Evolutionary conservation across 2,113 vertebrate genomes (phyloP).

Genomic region (Myiagra hebetior): DNA sequence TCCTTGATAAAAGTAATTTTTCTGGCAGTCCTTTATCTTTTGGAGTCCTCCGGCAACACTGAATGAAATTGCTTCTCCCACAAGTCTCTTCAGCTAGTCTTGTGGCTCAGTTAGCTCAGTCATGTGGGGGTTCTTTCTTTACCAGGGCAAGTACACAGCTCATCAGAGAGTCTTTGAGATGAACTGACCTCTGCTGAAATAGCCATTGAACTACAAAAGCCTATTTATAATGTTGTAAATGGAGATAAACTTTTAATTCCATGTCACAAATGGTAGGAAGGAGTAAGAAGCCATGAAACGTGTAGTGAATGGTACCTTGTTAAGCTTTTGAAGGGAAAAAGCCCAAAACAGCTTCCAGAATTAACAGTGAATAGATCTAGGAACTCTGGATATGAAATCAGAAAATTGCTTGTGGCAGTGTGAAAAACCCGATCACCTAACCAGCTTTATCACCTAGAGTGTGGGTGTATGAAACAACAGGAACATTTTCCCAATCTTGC

Average conservation of each 20-base stretch:
- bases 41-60: accelerated
- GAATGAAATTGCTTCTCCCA: neutral
- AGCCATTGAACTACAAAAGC: neutral
- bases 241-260: neutral
- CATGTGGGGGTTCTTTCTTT: neutral
- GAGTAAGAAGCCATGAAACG: neutral
- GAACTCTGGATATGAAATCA: neutral
- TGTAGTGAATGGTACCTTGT: neutral
- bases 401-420: neutral
- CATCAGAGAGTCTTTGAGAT: neutral
- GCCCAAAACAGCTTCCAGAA: neutral
- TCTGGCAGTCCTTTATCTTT: neutral
- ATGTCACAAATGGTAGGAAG: neutral
- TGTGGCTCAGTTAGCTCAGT: neutral
- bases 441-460: neutral
- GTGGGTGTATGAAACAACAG: neutral
- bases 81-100: neutral
- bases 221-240: neutral
- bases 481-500: neutral
- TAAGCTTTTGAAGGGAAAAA: neutral
- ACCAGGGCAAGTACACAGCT: neutral
- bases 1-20: neutral
- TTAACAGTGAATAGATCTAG: neutral
- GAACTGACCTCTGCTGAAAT: neutral
- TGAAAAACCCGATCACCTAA: neutral